phyloP scores from a whole-genome alignment of 2,888 invertebrate species.

The Lasioglossum lativentre region DNA sequence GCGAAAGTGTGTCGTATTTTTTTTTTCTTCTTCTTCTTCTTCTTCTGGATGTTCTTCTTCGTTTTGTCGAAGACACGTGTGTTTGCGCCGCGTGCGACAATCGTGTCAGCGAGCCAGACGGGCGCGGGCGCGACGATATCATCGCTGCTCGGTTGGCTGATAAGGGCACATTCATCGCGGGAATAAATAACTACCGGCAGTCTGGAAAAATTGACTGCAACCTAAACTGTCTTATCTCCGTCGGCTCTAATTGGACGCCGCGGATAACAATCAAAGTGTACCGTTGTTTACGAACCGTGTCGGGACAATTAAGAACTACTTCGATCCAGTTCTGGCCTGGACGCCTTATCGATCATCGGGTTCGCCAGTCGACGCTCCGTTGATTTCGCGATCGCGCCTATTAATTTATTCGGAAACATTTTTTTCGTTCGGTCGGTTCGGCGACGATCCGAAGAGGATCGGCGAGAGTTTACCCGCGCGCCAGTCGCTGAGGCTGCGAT shows the following conservation, averaged over 20 bases:
- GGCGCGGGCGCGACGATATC: conserved; percentile 60
- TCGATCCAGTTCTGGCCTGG: conserved; percentile 23
- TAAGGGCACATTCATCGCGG: conserved; percentile 68
- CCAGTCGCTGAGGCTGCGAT: background rate
- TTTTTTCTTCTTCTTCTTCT: background rate
- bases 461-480: background rate
- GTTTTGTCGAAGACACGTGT: conserved; percentile 18
- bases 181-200: conserved; percentile 71
- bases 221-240: conserved; percentile 57
- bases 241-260: conserved; percentile 30
- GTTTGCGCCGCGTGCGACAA: conserved; percentile 40
- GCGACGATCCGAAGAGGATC: background rate
- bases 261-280: conserved; percentile 29
- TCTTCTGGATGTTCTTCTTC: background rate
- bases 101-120: conserved; percentile 62
- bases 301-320: conserved; percentile 16
- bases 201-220: conserved; percentile 45
- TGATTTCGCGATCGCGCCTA: background rate
- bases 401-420: too few species aligned
- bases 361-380: background rate
- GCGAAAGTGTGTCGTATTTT: background rate
- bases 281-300: conserved; percentile 28
- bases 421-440: background rate
- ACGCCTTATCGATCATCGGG: conserved; percentile 1
- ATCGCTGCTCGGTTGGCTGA: conserved; percentile 55